Percentiles rank a stretch among this genome's conserved stretches.
Conservation (phyloP, 53 echinoderm and acorn worm genomes). For the Stichopus horrens region DNA sequence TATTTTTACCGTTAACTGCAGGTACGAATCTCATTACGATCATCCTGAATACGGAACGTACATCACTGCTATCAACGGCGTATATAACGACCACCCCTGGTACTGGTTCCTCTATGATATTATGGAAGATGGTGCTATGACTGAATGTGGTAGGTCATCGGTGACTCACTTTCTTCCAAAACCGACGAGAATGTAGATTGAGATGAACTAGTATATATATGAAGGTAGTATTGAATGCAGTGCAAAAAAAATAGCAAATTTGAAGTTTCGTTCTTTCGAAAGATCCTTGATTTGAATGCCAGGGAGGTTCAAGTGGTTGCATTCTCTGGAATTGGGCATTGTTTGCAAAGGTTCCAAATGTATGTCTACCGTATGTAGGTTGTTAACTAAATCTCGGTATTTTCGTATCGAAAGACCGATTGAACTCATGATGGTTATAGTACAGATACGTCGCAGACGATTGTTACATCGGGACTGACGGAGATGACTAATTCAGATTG, state of each 20-base stretch:
- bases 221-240: not conserved
- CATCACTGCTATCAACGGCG: not conserved
- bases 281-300: no score
- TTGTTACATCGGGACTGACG: no score
- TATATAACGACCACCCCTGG: conserved; percentile 3
- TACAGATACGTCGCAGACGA: no score
- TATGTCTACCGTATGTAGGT: no score
- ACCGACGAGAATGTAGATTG: not conserved
- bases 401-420: no score
- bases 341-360: no score
- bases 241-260: not conserved
- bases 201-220: not conserved
- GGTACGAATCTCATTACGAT: not conserved
- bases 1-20: not conserved
- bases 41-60: not conserved
- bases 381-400: no score
- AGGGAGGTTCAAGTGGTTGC: no score
- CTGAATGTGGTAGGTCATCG: conserved; percentile 14
- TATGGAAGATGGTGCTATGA: conserved; percentile 2
- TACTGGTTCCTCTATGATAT: conserved; percentile 13
- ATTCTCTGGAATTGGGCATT: no score
- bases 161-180: not conserved
- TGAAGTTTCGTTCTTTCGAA: no score
- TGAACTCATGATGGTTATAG: no score
- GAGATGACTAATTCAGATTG: no score